Conservation (phyloP, 2,888 invertebrate species). For the Rotaria macrura region DNA sequence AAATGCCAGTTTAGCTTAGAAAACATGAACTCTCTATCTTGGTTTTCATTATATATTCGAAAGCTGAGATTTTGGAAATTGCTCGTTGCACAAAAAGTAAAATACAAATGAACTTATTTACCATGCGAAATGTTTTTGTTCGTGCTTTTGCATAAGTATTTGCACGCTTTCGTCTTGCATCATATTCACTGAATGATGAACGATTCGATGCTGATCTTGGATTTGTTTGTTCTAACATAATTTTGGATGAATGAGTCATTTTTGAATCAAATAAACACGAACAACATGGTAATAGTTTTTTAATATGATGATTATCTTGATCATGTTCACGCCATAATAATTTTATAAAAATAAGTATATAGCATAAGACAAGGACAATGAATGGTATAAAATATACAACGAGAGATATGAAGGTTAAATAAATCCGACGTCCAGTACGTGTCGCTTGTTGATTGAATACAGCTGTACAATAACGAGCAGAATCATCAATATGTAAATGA, state of each 20-base stretch:
- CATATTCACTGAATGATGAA: neutral
- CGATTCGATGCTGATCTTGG: neutral
- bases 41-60: too few species aligned
- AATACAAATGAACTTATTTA: neutral
- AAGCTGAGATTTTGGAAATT: too few species aligned
- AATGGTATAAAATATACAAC: constrained; percentile 6
- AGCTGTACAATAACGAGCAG: neutral
- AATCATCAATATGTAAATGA: neutral
- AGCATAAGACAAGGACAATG: neutral
- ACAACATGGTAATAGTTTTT: neutral
- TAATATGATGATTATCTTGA: neutral
- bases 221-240: neutral
- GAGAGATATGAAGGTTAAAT: neutral
- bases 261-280: neutral
- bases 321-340: neutral
- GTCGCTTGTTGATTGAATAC: neutral
- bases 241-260: neutral
- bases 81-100: neutral
- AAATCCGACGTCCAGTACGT: neutral
- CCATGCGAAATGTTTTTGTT: constrained; percentile 14
- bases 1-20: too few species aligned
- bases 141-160: neutral
- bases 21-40: too few species aligned
- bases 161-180: neutral
- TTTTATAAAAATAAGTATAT: neutral